Base-by-base conservation (phyloP, 2,888 invertebrate genomes). In the Sphaerolaimus hirsutus region DNA sequence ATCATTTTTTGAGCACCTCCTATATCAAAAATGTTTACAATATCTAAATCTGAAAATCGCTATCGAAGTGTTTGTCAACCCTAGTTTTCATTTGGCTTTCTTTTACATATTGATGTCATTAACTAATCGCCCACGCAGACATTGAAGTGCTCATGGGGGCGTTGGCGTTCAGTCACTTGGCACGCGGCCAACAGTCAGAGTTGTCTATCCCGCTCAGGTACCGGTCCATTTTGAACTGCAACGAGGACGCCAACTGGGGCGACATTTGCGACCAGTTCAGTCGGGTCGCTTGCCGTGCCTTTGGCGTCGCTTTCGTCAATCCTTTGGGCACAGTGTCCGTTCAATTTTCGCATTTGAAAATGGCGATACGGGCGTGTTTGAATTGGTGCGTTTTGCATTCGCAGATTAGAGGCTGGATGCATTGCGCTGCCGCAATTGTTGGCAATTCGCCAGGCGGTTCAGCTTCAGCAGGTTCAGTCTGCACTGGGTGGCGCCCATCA, bases 381-480 rank as follows among this genome's bases (percentile, higher is more conserved):
- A 32, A 32, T 32, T 32, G 10, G 32, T 10, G 5, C 5, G 37
- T 5, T 5, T n/a, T n/a, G 10, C 12, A 7, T 5, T 59, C 62
- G 10, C 54, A 75, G 84, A 52, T 77, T 89, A 54, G 77, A 81
- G 62, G 86, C 89, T 25, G 93, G 93, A 42, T 82, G 83, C 59
- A 77, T 78, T 29, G 89, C 91, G 42, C 70, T 97, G 56, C 93
- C 93, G 21, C 86, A 89, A 38, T 72, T 97, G 49, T 73, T 91
- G 50, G 89, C 86, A 68, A 83, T 93, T 53, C 80, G 81, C 61
- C 81, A 82, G 69, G 80, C 81, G 1, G 82, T 83, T 81, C 75
- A 77, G 64, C 79, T 81, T 48, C 69, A 81, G 54, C 79, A 81
- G 67, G 89, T 89, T n/a, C n/a, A n/a, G n/a, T n/a, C n/a, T n/a